Evolutionary conservation across 1,140 invertebrate genomes (phyloP).

Genomic region (Drosophila sturtevanti): DNA sequence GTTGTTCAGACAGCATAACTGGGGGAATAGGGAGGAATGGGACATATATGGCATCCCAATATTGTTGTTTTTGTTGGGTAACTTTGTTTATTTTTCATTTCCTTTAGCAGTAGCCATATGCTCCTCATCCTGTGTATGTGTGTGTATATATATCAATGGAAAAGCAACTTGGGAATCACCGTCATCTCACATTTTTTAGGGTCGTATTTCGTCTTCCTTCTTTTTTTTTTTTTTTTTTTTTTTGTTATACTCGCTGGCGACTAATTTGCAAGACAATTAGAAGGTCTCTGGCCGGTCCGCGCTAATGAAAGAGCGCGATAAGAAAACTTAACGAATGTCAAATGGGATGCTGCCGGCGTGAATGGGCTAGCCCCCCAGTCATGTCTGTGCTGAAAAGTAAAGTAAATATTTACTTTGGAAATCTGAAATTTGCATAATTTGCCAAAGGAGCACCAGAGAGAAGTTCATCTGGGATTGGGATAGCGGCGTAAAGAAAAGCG

Average conservation of each 20-base stretch:
- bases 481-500: conserved; percentile 3
- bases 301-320: conserved; percentile 77
- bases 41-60: conserved; percentile 30
- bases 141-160: conserved; percentile 54
- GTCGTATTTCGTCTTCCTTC: conserved; percentile 59
- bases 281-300: conserved; percentile 60
- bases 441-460: conserved; percentile 40
- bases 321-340: conserved; percentile 74
- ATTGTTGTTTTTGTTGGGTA: conserved; percentile 29
- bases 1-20: conserved; percentile 19
- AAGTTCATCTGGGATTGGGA: neutral
- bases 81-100: conserved; percentile 77
- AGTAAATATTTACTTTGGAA: conserved; percentile 81
- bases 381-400: conserved; percentile 75
- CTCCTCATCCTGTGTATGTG: conserved; percentile 32
- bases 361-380: conserved; percentile 28
- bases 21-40: neutral
- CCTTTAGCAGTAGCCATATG: conserved; percentile 69
- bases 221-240: neutral
- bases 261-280: conserved; percentile 81
- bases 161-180: conserved; percentile 37
- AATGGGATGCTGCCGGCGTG: conserved; percentile 33
- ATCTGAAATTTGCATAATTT: conserved; percentile 82
- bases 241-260: conserved; percentile 30
- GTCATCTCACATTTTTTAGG: conserved; percentile 25